Conservation (phyloP, 2,113 vertebrate species). For the Clinocottus analis region DNA sequence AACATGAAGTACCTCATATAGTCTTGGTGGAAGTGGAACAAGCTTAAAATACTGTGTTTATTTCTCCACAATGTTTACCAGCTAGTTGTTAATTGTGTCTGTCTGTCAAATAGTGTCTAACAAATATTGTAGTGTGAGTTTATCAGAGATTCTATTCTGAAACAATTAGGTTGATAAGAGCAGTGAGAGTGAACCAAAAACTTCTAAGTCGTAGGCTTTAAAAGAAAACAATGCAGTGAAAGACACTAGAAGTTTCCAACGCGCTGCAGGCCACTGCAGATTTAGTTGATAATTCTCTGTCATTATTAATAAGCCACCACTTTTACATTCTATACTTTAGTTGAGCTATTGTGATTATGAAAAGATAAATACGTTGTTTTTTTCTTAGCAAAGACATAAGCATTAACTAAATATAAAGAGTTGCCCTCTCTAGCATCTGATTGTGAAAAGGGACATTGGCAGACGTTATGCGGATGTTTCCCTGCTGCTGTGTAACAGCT, state of each 20-base stretch:
- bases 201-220: background rate
- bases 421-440: too few relatives aligned
- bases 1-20: too few relatives aligned
- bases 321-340: background rate
- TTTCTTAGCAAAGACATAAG: too few relatives aligned
- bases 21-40: too few relatives aligned
- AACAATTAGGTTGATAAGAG: background rate
- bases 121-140: background rate
- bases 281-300: background rate
- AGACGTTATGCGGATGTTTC: background rate
- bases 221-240: background rate
- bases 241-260: background rate
- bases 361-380: background rate
- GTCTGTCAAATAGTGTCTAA: background rate
- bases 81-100: background rate
- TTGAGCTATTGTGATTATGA: background rate
- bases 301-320: background rate
- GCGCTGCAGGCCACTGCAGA: background rate
- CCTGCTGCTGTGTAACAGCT: constrained; percentile 1
- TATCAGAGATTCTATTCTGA: background rate
- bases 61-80: background rate
- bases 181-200: background rate
- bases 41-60: too few relatives aligned
- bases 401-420: too few relatives aligned
- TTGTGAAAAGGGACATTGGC: background rate